phyloP scores from a whole-genome alignment of 2,797 vertebrate genomes.

The Channallabes apus region DNA sequence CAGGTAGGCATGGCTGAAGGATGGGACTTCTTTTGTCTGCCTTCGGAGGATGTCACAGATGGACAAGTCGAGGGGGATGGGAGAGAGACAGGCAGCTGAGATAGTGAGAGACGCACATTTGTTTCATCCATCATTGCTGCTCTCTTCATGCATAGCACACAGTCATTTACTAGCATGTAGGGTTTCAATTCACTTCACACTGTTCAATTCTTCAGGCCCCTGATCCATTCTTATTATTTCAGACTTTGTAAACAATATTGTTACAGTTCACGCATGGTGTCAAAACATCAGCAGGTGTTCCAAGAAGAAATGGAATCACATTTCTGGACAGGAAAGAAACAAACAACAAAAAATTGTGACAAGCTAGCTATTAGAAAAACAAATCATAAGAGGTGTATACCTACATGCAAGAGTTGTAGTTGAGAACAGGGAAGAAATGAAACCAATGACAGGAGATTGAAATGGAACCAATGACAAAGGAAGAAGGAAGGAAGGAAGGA shows the following conservation, averaged over 20 bases:
- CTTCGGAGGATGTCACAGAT: slow-evolving; percentile 64
- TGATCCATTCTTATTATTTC: background rate
- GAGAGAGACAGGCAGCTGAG: slow-evolving; percentile 40
- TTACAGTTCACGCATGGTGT: background rate
- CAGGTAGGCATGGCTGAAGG: slow-evolving; percentile 61
- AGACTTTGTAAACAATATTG: background rate
- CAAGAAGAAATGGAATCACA: background rate
- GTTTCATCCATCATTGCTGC: slow-evolving; percentile 59
- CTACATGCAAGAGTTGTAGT: background rate
- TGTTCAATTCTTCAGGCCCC: background rate
- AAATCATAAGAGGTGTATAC: background rate
- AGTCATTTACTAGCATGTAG: background rate
- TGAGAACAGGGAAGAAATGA: background rate
- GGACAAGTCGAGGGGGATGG: slow-evolving; percentile 61
- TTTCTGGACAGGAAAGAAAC: background rate
- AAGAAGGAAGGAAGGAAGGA: background rate
- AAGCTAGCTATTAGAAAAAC: background rate
- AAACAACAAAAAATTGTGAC: background rate
- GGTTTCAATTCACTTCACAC: background rate
- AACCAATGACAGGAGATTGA: background rate
- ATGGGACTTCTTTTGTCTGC: slow-evolving; percentile 63
- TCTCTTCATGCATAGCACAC: slow-evolving; percentile 11
- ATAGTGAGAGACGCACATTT: slow-evolving; percentile 57
- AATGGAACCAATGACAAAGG: background rate
- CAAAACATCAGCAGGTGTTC: slow-evolving; percentile 11